Base-by-base conservation (phyloP, 1,140 invertebrate genomes). In the Drosophila athabasca region DNA sequence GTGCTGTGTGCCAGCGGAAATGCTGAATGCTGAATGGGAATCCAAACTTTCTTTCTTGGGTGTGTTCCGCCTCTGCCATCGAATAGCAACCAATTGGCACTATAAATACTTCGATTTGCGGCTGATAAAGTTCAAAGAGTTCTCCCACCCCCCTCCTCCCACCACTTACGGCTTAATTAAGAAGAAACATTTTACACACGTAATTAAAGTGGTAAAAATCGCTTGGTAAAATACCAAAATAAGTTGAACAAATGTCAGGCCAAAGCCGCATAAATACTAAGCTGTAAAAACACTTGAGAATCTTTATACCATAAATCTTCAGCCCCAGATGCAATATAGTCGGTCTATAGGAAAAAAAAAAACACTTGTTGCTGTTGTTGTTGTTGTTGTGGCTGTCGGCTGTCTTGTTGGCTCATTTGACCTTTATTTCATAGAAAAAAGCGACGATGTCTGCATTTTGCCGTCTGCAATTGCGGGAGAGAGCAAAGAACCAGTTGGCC, bases 401-500 rank as follows among this genome's bases (percentile, higher is more conserved):
- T 57, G 73, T 71, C 73, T 77, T 76, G 75, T 66, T 70, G 50
- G 26, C 69, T 61, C 48, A 62, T 44, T 67, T 82, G 83, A 87
- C 83, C 83, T 87, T 87, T 83, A 88, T 80, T 80, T 74, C 62
- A 82, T 66, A 71, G 66, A 71, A 79, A 64, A 82, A 75, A 48
- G 66, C 50, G 53, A 22, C 80, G 69, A 87, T 81, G 70, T 87
- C 82, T 87, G 83, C 75, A 82, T 82, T 87, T 76, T 61, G 62
- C 58, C 49, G 76, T 74, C 70, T 79, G 76, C 69, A 62, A 52
- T 74, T 74, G 80, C 61, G 66, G 76, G 80, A 84, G 80, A 77
- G 74, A 73, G 71, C 59, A 78, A 61, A 78, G 82, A 87, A 85
- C 82, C 82, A 82, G 82, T 87, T 85, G 73, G 76, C 81, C 70